Evolutionary conservation across 2,888 invertebrate species (phyloP).

Genomic region (Magallana nippona): DNA sequence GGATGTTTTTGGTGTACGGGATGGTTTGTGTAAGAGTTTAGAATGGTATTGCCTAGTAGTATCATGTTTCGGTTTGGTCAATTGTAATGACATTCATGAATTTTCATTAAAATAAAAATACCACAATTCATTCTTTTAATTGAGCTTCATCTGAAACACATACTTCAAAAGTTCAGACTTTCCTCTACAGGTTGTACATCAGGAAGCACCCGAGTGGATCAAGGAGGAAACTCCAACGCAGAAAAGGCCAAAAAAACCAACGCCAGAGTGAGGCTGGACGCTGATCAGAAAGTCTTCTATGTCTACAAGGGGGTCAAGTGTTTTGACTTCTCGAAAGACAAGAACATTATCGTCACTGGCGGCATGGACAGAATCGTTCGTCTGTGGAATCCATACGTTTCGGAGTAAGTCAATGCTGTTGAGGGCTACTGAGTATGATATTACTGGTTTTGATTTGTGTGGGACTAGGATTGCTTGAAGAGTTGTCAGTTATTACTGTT

Average conservation of each 20-base stretch:
- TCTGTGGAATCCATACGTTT: constrained; percentile 80
- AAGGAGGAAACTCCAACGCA: constrained; percentile 75
- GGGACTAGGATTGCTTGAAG: too few species aligned
- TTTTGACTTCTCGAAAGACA: constrained; percentile 79
- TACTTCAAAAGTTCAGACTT: background rate
- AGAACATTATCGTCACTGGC: constrained; percentile 79
- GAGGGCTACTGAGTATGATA: background rate
- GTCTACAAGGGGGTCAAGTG: constrained; percentile 80
- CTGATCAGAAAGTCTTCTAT: constrained; percentile 79
- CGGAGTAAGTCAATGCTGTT: constrained; percentile 66
- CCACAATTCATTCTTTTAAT: too few species aligned
- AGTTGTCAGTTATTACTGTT: too few species aligned
- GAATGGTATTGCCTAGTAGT: too few species aligned
- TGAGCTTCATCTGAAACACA: background rate
- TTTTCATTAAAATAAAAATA: too few species aligned
- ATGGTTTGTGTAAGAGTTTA: too few species aligned
- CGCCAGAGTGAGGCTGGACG: constrained; percentile 71
- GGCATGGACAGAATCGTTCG: constrained; percentile 80
- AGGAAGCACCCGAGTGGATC: constrained; percentile 78
- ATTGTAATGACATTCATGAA: too few species aligned
- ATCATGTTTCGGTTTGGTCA: too few species aligned
- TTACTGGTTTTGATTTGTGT: background rate
- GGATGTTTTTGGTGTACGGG: background rate
- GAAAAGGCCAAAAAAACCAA: constrained; percentile 62
- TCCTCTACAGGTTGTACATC: constrained; percentile 75